Conservation (phyloP, 2,888 invertebrate species). For the Pristionchus mayeri region DNA sequence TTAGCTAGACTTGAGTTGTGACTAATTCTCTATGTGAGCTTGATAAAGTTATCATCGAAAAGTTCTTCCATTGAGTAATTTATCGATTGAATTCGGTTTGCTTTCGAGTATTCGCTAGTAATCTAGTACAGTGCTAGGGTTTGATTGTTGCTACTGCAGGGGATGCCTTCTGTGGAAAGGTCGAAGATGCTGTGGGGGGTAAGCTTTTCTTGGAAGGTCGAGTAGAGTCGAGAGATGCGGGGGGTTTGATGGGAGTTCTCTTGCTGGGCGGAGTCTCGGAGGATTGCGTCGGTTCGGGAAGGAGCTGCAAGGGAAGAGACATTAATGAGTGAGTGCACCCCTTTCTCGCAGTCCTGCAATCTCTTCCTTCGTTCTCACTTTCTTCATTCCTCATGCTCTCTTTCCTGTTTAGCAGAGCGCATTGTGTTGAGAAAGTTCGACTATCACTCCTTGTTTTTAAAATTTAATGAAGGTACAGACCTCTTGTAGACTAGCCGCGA, state of each 20-base stretch:
- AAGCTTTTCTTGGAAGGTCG: not conserved
- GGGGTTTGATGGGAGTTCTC: not conserved
- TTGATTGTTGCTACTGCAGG: not conserved
- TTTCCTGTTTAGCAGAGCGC: no score
- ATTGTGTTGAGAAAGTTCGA: no score
- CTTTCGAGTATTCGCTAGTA: not conserved
- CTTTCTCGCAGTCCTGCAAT: no score
- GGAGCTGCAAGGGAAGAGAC: not conserved
- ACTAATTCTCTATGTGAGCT: slow-evolving; percentile 19
- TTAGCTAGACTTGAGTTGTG: not conserved
- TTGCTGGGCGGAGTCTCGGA: not conserved
- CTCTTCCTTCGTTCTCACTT: no score
- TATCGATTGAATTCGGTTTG: slow-evolving; percentile 23
- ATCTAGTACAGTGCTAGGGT: not conserved
- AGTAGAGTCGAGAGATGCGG: not conserved
- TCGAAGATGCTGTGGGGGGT: not conserved
- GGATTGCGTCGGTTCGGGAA: not conserved
- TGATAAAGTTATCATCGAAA: slow-evolving; percentile 21
- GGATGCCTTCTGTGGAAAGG: not conserved
- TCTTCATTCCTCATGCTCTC: no score
- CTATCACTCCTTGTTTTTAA: no score
- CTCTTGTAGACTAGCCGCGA: not conserved
- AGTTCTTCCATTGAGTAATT: slow-evolving; percentile 11
- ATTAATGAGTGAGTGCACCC: no score
- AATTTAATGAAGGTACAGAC: not conserved